Conservation (phyloP, 2,113 vertebrate genomes). For the Pteronura brasiliensis region DNA sequence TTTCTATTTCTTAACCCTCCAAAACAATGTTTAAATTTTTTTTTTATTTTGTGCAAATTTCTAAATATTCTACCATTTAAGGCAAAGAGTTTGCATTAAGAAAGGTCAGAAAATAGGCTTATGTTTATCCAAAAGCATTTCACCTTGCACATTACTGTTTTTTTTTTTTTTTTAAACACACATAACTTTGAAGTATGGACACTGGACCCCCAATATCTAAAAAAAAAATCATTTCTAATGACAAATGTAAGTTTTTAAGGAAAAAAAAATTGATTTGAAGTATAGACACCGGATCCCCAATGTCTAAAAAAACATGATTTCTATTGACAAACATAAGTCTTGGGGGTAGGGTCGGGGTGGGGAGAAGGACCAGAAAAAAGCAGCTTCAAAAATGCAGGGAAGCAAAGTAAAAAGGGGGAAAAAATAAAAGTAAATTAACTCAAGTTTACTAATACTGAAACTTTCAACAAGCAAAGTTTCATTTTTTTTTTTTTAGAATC, state of each 20-base stretch:
- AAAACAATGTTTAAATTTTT: constrained; percentile 75
- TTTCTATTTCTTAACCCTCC: constrained; percentile 83
- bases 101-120: constrained; percentile 79
- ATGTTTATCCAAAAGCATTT: constrained; percentile 75
- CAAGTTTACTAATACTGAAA: constrained; percentile 81
- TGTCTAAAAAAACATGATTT: constrained; percentile 67
- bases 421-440: constrained; percentile 63
- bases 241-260: constrained; percentile 60
- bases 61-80: constrained; percentile 83
- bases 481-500: constrained; percentile 60
- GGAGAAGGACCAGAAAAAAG: constrained; percentile 78
- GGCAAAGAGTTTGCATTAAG: constrained; percentile 82
- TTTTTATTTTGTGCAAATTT: constrained; percentile 89
- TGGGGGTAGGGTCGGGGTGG: neutral
- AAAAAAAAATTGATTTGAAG: constrained; percentile 58
- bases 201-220: constrained; percentile 63
- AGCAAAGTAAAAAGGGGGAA: constrained; percentile 61
- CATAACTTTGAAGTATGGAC: constrained; percentile 58
- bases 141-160: constrained; percentile 61
- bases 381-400: constrained; percentile 76
- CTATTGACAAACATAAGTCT: constrained; percentile 78
- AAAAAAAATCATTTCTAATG: constrained; percentile 69
- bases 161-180: constrained; percentile 68
- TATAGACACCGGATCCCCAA: constrained; percentile 63
- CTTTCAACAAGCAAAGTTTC: constrained; percentile 73